Evolutionary conservation across 2,113 vertebrate species (phyloP), one percentile per base, ranked within the genome.

Genomic region (Falco punctatus): DNA sequence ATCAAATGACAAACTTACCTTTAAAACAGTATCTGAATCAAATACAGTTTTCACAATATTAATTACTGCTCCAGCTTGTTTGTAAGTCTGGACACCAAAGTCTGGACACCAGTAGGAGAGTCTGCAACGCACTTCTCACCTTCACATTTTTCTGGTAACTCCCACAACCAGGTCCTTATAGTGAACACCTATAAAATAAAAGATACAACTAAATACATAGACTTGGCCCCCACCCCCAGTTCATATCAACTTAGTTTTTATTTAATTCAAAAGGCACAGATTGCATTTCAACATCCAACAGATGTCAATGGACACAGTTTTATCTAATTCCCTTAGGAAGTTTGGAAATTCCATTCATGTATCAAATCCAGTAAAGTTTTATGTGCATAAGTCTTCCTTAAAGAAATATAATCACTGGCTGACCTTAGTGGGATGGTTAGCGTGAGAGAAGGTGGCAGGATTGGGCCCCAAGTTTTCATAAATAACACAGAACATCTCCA

Each of bases 101-200:
- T 38, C 38, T 78, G 62, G 26, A 62, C 32, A 42, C 8, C 97
- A 3, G 85, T 96, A 16, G 98, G 97, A 35, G 97, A 98, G 85
- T 98, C 64, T 5, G 98, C 97, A 88, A 98, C 97, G 4, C 97
- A 97, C 8, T 97, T 98, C 91, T 98, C 98, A 91, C 96, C 96
- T 78, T 95, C 96, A 38, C 0, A 88, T 98, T 97, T 98, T 98
- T 92, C 98, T 98, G 4, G 96, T 98, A 81, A 98, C 94, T 10
- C 97, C 98, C 20, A 98, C 97, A 89, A 97, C 87, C 66, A 98
- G 18, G 30, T 98, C 97, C 72, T 98, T 97, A 91, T 90, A 98
- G 14, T 61, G 92, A 65, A 97, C 88, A 86, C 97, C 98, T 98
- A 38, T 65, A 70, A 89, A 94, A 71, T 59, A 75, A 89, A 89